Percentiles rank a stretch among this genome's conserved stretches.
Evolutionary conservation across 2,888 invertebrate genomes (phyloP).

Genomic region (Tiliacea citrago): DNA sequence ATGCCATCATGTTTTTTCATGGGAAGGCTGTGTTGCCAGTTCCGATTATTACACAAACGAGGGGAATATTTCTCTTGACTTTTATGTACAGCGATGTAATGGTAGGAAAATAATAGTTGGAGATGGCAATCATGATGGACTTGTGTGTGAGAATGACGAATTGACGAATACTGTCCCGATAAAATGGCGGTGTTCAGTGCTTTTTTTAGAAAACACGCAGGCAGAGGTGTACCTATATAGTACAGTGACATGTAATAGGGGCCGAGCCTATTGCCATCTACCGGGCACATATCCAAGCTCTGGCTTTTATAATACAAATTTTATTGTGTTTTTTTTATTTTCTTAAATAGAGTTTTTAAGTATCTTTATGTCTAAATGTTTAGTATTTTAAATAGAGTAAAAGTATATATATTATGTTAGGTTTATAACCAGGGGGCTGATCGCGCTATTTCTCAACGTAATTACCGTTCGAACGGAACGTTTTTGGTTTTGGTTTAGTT

Average conservation of each 20-base stretch:
- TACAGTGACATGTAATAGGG: not conserved
- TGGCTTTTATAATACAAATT: too few species aligned
- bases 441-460: too few species aligned
- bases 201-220: too few species aligned
- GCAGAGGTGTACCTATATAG: not conserved
- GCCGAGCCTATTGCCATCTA: not conserved
- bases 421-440: too few species aligned
- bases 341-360: too few species aligned
- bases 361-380: too few species aligned
- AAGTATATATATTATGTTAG: too few species aligned
- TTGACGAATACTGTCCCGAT: not conserved
- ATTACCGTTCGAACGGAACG: too few species aligned
- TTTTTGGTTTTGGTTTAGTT: too few species aligned
- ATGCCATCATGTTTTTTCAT: slow-evolving; percentile 22
- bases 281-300: not conserved
- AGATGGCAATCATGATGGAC: not conserved
- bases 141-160: not conserved
- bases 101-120: not conserved
- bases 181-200: not conserved
- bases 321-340: too few species aligned
- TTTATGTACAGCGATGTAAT: not conserved
- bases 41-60: slow-evolving; percentile 15
- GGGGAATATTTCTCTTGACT: slow-evolving; percentile 15
- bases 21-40: slow-evolving; percentile 4
- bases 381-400: too few species aligned